Base-by-base conservation (phyloP, 2,113 vertebrate genomes). In the Amphiprion ocellaris region DNA sequence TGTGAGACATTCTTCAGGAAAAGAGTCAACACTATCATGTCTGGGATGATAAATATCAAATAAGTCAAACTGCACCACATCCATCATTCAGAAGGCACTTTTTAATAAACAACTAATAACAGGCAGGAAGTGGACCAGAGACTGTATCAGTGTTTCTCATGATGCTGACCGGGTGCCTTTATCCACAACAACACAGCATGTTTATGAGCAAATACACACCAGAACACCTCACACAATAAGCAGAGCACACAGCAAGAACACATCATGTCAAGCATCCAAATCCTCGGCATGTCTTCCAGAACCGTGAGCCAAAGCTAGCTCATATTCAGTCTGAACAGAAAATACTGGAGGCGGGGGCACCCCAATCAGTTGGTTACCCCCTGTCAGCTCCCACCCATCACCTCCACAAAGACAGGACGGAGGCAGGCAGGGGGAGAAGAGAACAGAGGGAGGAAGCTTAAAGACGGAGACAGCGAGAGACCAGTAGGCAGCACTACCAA, bases 371-470 rank as follows among this genome's bases (percentile, higher is more conserved):
- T 68, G 10, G 56, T 71, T 87, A 58, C 69, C 66, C 65, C 50
- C 56, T 69, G 82, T 83, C 81, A 81, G 67, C 60, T 85, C 75
- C 78, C 37, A 71, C 55, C 54, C 21, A 84, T 86, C 75, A 37
- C 33, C 6, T 16, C 37, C 26, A n/a, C 62, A 64, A 39, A 68
- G 70, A 85, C 39, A 15, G 39, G 65, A 87, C 54, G 59, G 55
- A 80, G 62, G 46, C 58, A 72, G 62, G 24, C 37, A 69, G 41
- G 39, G 8, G 52, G 76, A 12, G 16, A 62, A 39, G 61, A 23
- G 24, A 62, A 26, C 12, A 66, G 44, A 75, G 19, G 52, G 1
- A 15, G 56, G 62, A 50, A 65, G 60, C 50, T 46, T 61, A 65
- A 77, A 81, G 78, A 71, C 44, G 16, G 4, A n/a, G 65, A 65